Evolutionary conservation across 2,797 vertebrate species (phyloP).

Genomic region (Sternotherus odoratus): DNA sequence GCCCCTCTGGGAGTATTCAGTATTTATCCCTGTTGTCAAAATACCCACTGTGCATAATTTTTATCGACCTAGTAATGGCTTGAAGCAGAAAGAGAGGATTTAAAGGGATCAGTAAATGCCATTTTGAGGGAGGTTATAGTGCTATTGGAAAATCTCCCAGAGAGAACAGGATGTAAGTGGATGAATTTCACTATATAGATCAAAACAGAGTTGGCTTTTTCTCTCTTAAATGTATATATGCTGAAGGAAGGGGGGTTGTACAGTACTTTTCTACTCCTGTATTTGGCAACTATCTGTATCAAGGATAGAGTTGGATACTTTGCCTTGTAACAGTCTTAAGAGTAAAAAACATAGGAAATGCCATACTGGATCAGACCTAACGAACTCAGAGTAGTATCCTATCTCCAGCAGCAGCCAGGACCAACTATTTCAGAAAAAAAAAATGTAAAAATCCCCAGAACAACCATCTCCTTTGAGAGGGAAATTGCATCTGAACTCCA

Average conservation of each 20-base stretch:
- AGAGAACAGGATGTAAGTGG: conserved; percentile 25
- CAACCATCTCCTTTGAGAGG: too few relatives aligned
- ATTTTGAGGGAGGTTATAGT: background rate
- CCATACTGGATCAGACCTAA: background rate
- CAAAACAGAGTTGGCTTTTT: accelerated
- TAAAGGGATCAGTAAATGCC: background rate
- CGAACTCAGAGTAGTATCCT: background rate
- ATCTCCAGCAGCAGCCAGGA: background rate
- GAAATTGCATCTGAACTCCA: background rate
- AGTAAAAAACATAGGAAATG: too few relatives aligned
- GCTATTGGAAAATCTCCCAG: background rate
- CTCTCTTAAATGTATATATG: accelerated
- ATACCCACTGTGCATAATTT: background rate
- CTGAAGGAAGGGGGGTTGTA: background rate
- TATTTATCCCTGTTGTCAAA: conserved; percentile 4
- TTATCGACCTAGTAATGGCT: background rate
- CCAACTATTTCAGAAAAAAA: background rate
- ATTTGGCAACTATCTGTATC: background rate
- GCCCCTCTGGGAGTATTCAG: background rate
- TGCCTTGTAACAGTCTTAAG: background rate
- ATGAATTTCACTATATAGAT: background rate
- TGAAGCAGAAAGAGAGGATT: conserved; percentile 10
- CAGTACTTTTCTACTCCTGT: background rate
- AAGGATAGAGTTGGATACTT: background rate
- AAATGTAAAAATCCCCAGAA: background rate